phyloP scores from a whole-genome alignment of 2,797 vertebrate species.

The Numenius phaeopus region DNA sequence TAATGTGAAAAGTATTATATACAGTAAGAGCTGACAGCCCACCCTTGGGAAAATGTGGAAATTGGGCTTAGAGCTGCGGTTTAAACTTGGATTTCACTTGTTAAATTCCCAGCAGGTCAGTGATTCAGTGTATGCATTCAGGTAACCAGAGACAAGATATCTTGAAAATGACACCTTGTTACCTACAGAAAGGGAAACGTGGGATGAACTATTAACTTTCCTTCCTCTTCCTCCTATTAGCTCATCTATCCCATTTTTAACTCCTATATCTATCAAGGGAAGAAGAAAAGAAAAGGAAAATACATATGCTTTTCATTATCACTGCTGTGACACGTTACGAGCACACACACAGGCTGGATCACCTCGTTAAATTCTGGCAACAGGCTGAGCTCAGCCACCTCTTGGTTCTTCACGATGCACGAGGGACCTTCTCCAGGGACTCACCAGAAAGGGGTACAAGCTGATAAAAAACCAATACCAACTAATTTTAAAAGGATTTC shows the following conservation, averaged over 20 bases:
- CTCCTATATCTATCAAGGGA: not conserved
- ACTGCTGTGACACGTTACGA: not conserved
- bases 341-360: not conserved
- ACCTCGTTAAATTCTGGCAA: not conserved
- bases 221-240: not conserved
- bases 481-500: not conserved
- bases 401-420: not conserved
- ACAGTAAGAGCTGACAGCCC: slow-evolving; percentile 35
- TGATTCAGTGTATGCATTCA: not conserved
- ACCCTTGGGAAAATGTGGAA: slow-evolving; percentile 44
- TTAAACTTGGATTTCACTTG: slow-evolving; percentile 45
- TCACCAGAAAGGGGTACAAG: not conserved
- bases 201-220: slow-evolving; percentile 3
- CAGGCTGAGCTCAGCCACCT: not conserved
- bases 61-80: not conserved
- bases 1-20: slow-evolving; percentile 6
- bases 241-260: not conserved
- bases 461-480: not conserved
- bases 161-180: slow-evolving; percentile 42
- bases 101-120: slow-evolving; percentile 51
- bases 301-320: not conserved
- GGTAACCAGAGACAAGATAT: slow-evolving; percentile 4
- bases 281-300: not conserved
- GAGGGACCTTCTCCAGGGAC: not conserved
- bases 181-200: slow-evolving; percentile 19